Evolutionary conservation across 2,888 invertebrate genomes (phyloP).

Genomic region (Oscheius sp.): DNA sequence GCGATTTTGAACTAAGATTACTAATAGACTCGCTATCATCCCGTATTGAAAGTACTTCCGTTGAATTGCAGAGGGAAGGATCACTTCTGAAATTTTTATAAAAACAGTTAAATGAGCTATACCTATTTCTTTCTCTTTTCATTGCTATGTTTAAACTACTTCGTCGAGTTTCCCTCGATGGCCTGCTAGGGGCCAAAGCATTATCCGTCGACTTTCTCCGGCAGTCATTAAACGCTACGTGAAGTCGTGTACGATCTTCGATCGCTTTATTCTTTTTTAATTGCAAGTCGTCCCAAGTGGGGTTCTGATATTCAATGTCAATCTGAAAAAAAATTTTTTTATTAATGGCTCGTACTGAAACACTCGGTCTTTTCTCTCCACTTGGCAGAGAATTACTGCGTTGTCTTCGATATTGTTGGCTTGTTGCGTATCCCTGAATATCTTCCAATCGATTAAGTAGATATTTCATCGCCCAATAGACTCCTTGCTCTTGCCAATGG

Average conservation of each 20-base stretch:
- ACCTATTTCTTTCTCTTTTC: constrained; percentile 39
- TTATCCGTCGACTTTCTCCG: constrained; percentile 34
- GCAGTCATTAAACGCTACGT: constrained; percentile 59
- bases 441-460: constrained; percentile 71
- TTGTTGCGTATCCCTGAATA: constrained; percentile 61
- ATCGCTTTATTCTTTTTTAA: constrained; percentile 29
- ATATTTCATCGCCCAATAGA: constrained; percentile 94
- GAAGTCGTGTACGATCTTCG: constrained; percentile 40
- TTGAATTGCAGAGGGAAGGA: constrained; percentile 55
- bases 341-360: constrained; percentile 28
- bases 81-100: constrained; percentile 38
- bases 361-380: constrained; percentile 42
- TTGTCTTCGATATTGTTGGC: constrained; percentile 38
- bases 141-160: constrained; percentile 41
- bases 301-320: constrained; percentile 43
- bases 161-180: constrained; percentile 32
- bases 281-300: constrained; percentile 65
- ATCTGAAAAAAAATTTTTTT: constrained; percentile 7
- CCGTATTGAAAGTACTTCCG: constrained; percentile 52
- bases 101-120: neutral
- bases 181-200: constrained; percentile 29
- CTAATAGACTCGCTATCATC: constrained; percentile 49
- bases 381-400: constrained; percentile 56
- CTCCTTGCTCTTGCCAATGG: constrained; percentile 97
- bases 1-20: constrained; percentile 49